These are phyloP conservation scores for Crepidodera aurea DNA, from an alignment of 2,888 invertebrate species.

Conservation along the genomic window DNA sequence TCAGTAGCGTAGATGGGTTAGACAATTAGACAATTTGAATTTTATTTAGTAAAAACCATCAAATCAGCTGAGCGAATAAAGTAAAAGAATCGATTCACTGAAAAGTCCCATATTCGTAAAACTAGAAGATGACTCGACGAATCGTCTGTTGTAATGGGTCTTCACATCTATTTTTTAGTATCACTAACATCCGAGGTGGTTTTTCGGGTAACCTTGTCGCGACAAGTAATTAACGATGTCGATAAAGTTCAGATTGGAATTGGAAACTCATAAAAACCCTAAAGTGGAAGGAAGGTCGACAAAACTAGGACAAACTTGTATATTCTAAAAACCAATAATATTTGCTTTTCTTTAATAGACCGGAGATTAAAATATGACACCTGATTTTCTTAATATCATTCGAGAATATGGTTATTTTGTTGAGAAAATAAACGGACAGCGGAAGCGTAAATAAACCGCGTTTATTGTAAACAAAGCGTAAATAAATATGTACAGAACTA, in stretches of 20 bases:
- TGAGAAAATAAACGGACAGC: neutral
- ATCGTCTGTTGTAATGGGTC: too few relatives aligned
- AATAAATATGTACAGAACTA: neutral
- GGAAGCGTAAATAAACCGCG: neutral
- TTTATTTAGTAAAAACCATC: too few relatives aligned
- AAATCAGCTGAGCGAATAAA: too few relatives aligned
- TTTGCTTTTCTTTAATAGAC: neutral
- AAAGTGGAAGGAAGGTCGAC: neutral
- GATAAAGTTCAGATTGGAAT: neutral
- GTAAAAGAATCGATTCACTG: too few relatives aligned
- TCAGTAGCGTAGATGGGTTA: too few relatives aligned
- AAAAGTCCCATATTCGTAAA: too few relatives aligned
- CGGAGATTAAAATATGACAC: neutral
- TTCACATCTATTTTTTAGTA: too few relatives aligned
- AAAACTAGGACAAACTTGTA: neutral
- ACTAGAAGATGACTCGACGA: too few relatives aligned
- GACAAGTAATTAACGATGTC: neutral
- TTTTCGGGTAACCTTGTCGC: neutral
- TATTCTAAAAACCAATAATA: neutral
- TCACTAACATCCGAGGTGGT: too few relatives aligned
- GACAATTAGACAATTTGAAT: too few relatives aligned
- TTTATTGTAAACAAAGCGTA: neutral
- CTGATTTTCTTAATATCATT: neutral
- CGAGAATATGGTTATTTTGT: neutral
- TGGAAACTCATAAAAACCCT: neutral